A percentile compares a stretch with the other conserved stretches of the same genome.
Conservation (phyloP, 1,140 invertebrate genomes). For the Atopsyche davidsoni region DNA sequence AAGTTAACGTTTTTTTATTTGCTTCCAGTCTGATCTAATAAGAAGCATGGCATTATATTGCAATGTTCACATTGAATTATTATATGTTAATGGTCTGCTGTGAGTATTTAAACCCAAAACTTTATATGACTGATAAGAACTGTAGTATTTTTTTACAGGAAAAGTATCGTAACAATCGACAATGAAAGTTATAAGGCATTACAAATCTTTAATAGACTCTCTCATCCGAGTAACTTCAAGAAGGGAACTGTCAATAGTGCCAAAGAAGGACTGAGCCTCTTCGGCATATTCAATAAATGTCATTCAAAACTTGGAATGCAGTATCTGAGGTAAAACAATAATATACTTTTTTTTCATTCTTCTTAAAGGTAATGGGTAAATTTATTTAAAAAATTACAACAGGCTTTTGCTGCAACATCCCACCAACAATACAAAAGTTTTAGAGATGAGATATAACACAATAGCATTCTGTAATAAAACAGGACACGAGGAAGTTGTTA, state of each 20-base stretch:
- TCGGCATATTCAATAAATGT: slow-evolving; percentile 65
- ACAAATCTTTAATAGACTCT: slow-evolving; percentile 65
- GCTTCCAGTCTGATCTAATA: too few species aligned
- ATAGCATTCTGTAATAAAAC: slow-evolving; percentile 55
- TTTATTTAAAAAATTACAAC: slow-evolving; percentile 10
- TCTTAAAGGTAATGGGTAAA: not conserved
- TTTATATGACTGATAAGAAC: too few species aligned
- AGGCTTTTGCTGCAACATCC: slow-evolving; percentile 58
- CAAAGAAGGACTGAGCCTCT: slow-evolving; percentile 68
- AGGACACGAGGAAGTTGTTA: slow-evolving; percentile 51
- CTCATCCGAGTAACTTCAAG: slow-evolving; percentile 74
- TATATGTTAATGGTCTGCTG: too few species aligned
- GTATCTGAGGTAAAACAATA: slow-evolving; percentile 46
- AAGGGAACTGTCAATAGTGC: slow-evolving; percentile 49
- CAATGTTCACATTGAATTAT: too few species aligned
- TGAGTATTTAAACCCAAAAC: too few species aligned
- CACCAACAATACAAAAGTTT: slow-evolving; percentile 46
- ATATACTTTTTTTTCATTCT: not conserved
- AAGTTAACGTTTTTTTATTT: too few species aligned
- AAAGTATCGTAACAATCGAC: slow-evolving; percentile 66
- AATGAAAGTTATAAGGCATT: slow-evolving; percentile 64
- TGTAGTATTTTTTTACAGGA: slow-evolving; percentile 44
- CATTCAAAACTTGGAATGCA: slow-evolving; percentile 54
- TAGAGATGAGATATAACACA: slow-evolving; percentile 55
- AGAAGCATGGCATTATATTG: too few species aligned